Percentiles rank a stretch among this genome's conserved stretches.
phyloP scores from a whole-genome alignment of 1,140 invertebrate species.

The Streblospio benedicti region DNA sequence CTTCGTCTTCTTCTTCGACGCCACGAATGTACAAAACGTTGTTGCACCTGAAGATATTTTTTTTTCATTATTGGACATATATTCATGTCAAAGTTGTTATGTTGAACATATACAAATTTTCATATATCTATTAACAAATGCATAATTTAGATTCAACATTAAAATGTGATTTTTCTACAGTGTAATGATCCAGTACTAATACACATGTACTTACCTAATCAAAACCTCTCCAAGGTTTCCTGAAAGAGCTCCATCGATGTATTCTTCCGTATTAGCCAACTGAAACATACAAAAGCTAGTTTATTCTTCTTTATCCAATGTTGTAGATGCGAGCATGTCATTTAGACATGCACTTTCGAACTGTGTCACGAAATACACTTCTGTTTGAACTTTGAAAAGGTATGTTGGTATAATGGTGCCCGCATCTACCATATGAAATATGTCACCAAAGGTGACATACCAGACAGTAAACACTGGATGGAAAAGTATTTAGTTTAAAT shows the following conservation, averaged over 20 bases:
- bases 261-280: constrained; percentile 97
- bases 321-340: background rate
- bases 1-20: constrained; percentile 93
- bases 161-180: background rate
- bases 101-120: too few species aligned
- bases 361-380: too few species aligned
- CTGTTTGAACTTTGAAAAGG: too few species aligned
- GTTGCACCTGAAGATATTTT: constrained; percentile 64
- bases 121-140: too few species aligned
- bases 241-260: constrained; percentile 79
- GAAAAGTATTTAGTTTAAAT: too few species aligned
- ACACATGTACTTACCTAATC: too few species aligned
- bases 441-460: too few species aligned
- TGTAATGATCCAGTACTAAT: background rate
- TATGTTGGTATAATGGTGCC: too few species aligned
- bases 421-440: too few species aligned
- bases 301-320: background rate
- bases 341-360: too few species aligned
- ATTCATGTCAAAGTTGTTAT: background rate
- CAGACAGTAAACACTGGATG: too few species aligned
- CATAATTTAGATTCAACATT: too few species aligned
- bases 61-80: constrained; percentile 1
- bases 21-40: constrained; percentile 95
- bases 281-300: constrained; percentile 29
- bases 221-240: constrained; percentile 95